A percentile compares a stretch with the other conserved stretches of the same genome.
Evolutionary conservation across 2,113 vertebrate genomes (phyloP).

Genomic region (Sapayoa aenigma): DNA sequence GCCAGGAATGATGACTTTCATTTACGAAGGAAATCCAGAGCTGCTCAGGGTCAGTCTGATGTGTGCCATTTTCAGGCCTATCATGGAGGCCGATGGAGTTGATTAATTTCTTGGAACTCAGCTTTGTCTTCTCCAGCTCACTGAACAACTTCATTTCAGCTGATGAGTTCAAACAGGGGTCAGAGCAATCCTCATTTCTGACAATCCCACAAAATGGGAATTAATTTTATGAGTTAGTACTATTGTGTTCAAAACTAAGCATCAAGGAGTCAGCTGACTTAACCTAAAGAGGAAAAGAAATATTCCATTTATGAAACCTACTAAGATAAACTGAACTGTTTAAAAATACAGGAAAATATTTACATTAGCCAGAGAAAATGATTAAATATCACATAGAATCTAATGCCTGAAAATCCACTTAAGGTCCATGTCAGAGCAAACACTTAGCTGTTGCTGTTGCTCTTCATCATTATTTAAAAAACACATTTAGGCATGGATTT

Average conservation of each 20-base stretch:
- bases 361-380: background rate
- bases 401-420: background rate
- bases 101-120: slow-evolving; percentile 90
- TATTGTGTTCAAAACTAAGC: slow-evolving; percentile 67
- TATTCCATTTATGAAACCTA: background rate
- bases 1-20: slow-evolving; percentile 85
- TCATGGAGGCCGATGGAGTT: slow-evolving; percentile 80
- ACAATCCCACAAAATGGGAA: slow-evolving; percentile 90
- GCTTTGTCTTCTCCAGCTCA: slow-evolving; percentile 99
- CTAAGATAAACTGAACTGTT: background rate
- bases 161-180: slow-evolving; percentile 98
- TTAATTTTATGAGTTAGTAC: slow-evolving; percentile 90
- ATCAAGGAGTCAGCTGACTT: slow-evolving; percentile 48
- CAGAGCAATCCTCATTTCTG: slow-evolving; percentile 94
- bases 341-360: background rate
- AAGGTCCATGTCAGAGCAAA: background rate
- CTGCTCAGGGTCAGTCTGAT: slow-evolving; percentile 85
- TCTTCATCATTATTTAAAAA: slow-evolving; percentile 7
- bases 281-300: slow-evolving; percentile 17
- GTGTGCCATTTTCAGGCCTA: slow-evolving; percentile 77
- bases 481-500: background rate
- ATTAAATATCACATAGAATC: background rate
- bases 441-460: background rate
- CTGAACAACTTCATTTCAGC: slow-evolving; percentile 99
- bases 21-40: slow-evolving; percentile 71